Base-by-base conservation (phyloP, 2,888 invertebrate species). In the Unio delphinus region DNA sequence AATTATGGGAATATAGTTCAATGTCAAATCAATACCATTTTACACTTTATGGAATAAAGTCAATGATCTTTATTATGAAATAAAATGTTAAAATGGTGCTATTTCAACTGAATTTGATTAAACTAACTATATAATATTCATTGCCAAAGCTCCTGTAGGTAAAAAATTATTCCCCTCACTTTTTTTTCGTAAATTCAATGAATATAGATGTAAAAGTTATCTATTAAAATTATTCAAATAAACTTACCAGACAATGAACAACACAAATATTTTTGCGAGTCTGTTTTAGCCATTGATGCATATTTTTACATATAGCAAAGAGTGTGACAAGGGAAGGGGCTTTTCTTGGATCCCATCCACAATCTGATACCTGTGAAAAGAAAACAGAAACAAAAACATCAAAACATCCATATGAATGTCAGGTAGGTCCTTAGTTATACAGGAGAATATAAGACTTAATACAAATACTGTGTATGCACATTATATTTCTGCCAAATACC, bases 241-340 rank as follows among this genome's bases (percentile, higher is more conserved):
- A 26, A n/a, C 23, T 26, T 87, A 95, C 95, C 91, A 93, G 92
- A 85, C 96, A 96, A 81, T 95, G 95, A 61, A 98, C 93, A 62
- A 96, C 94, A 65, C 94, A 93, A 54, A 96, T 94, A 86, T 95
- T 95, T 81, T 94, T 93, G 18, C 94, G 94, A 87, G 96, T 95
- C 72, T 94, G 94, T 63, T 93, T 93, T 63, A 98, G 91, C 90
- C 95, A 96, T 79, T 95, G 94, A 90, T 95, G 95, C 93, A 97
- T 95, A 88, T 95, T 95, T 85, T 95, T 94, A 85, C 96, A 94
- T 60, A 97, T 91, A 67, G 94, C 94, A 90, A 95, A 96, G 65
- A 95, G 91, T 0, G 94, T 94, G 67, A 94, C 93, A 45, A 98
- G 91, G 62, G 95, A 91, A 0, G 97, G 97, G 1, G 96, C 95